Conservation (phyloP, 2,888 invertebrate genomes). For the Aspidapion aeneum region DNA sequence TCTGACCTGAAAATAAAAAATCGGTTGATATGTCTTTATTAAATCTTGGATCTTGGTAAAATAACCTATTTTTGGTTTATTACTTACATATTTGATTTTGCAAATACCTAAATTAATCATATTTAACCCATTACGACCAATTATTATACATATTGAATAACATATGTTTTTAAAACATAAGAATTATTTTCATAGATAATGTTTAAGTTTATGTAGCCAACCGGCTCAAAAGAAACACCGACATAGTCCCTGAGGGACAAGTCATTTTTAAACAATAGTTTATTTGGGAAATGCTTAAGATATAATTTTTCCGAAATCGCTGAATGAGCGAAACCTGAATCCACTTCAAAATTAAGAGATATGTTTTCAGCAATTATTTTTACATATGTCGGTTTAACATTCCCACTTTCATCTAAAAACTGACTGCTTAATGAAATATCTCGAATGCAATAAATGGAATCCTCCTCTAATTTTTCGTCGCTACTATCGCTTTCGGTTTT, state of each 20-base stretch:
- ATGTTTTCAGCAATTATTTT: constrained; percentile 18
- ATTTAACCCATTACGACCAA: constrained; percentile 18
- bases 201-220: constrained; percentile 19
- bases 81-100: constrained; percentile 13
- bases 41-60: constrained; percentile 11
- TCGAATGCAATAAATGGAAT: constrained; percentile 15
- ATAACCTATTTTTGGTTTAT: constrained; percentile 1
- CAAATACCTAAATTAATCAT: constrained; percentile 18
- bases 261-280: constrained; percentile 16
- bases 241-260: constrained; percentile 19
- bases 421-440: background rate
- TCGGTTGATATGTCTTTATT: constrained; percentile 14
- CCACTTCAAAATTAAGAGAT: constrained; percentile 19
- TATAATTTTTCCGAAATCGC: constrained; percentile 23
- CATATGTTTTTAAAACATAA: constrained; percentile 17
- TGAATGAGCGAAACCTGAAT: constrained; percentile 20
- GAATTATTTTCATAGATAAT: constrained; percentile 12
- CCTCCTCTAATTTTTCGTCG: constrained; percentile 9
- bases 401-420: constrained; percentile 8
- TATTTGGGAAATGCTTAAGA: constrained; percentile 18
- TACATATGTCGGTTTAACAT: constrained; percentile 15
- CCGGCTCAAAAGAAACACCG: constrained; percentile 14
- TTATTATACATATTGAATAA: constrained; percentile 17
- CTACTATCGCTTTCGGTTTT: background rate
- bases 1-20: constrained; percentile 8